Evolutionary conservation across 2,113 vertebrate genomes (phyloP).

Genomic region (Stigmatopora nigra): DNA sequence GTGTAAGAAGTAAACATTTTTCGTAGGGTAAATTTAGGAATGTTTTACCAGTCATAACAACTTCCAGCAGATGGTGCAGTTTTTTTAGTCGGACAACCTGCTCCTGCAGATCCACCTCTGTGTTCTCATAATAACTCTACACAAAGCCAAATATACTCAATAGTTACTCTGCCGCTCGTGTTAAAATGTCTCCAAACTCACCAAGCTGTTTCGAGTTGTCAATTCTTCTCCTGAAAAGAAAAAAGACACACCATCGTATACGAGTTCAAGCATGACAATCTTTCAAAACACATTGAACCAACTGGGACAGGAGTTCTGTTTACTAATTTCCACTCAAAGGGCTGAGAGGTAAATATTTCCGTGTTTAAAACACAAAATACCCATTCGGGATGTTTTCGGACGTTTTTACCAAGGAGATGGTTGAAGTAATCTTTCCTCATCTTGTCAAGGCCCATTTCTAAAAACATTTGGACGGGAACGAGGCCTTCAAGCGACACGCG

Average conservation of each 20-base stretch:
- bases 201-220: constrained; percentile 85
- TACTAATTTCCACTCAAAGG: neutral
- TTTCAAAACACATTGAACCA: neutral
- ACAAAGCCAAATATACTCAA: constrained; percentile 7
- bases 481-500: constrained; percentile 72
- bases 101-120: constrained; percentile 79
- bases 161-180: neutral
- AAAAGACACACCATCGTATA: neutral
- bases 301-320: neutral
- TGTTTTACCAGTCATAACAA: constrained; percentile 77
- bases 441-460: constrained; percentile 93
- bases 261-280: neutral
- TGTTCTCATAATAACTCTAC: constrained; percentile 83
- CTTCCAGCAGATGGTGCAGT: constrained; percentile 91
- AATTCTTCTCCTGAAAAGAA: constrained; percentile 79
- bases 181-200: constrained; percentile 55
- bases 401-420: constrained; percentile 83
- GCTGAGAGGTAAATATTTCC: neutral
- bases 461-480: constrained; percentile 80
- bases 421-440: constrained; percentile 93
- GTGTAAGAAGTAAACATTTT: constrained; percentile 83
- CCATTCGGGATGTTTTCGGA: neutral
- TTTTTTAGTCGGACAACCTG: constrained; percentile 82
- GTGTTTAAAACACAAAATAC: neutral
- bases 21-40: constrained; percentile 84